phyloP scores from a whole-genome alignment of 2,888 invertebrate species.

The Hirtodrosophila confusa region DNA sequence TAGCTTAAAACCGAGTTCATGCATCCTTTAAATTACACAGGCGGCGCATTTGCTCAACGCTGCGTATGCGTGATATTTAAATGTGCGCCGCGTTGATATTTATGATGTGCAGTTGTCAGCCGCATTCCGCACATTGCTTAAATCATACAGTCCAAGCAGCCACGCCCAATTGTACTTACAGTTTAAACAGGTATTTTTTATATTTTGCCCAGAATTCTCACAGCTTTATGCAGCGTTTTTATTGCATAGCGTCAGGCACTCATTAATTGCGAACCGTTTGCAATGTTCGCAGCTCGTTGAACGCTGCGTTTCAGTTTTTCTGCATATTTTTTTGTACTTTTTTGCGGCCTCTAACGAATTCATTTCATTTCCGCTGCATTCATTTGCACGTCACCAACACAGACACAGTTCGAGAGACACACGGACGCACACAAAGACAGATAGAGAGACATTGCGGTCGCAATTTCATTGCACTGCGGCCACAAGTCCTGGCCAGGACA shows the following conservation, averaged over 20 bases:
- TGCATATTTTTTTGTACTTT: constrained; percentile 2
- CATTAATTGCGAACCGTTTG: constrained; percentile 75
- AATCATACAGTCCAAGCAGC: constrained; percentile 35
- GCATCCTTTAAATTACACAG: no score
- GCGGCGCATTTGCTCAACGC: no score
- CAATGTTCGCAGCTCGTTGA: constrained; percentile 72
- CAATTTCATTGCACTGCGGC: constrained; percentile 77
- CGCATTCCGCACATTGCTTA: constrained; percentile 25
- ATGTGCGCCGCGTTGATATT: constrained; percentile 17
- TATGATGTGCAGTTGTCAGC: constrained; percentile 38
- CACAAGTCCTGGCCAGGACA: constrained; percentile 60
- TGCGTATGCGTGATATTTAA: constrained; percentile 20
- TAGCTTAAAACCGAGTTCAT: no score
- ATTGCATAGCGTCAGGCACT: constrained; percentile 56
- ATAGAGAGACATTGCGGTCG: constrained; percentile 65
- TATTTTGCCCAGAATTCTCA: constrained; percentile 18
- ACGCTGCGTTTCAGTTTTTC: constrained; percentile 47
- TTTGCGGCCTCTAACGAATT: constrained; percentile 74
- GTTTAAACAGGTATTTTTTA: constrained; percentile 26
- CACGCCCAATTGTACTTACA: constrained; percentile 32
- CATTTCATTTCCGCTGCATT: constrained; percentile 77
- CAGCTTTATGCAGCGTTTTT: constrained; percentile 38
- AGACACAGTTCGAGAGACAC: constrained; percentile 16
- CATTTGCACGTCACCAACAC: constrained; percentile 71
- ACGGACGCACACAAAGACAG: constrained; percentile 18